phyloP scores from a whole-genome alignment of 2,113 vertebrate species.

The Cardinalis cardinalis region DNA sequence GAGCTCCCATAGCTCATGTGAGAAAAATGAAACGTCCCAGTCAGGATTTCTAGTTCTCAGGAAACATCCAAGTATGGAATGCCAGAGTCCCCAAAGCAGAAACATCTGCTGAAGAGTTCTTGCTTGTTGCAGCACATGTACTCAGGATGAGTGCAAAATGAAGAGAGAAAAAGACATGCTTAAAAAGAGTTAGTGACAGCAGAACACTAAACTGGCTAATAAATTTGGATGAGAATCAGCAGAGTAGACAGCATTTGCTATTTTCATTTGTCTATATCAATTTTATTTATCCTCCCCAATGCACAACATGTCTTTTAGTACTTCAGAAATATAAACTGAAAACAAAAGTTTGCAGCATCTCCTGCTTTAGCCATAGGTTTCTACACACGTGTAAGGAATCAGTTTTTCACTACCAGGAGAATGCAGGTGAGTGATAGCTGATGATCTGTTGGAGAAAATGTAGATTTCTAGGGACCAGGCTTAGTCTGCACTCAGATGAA shows the following conservation, averaged over 20 bases:
- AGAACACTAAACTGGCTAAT: background rate
- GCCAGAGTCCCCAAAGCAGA: background rate
- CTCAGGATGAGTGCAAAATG: background rate
- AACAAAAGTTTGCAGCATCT: background rate
- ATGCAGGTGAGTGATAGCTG: background rate
- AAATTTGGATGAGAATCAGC: background rate
- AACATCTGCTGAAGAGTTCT: slow-evolving; percentile 25
- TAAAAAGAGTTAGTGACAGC: background rate
- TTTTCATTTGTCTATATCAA: background rate
- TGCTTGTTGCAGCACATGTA: background rate
- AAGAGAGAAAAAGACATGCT: background rate
- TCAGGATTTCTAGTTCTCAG: slow-evolving; percentile 44
- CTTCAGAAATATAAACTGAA: background rate
- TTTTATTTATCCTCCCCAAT: background rate
- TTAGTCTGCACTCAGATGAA: background rate
- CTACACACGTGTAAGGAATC: background rate
- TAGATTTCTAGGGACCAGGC: background rate
- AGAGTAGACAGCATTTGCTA: background rate
- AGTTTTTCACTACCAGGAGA: background rate
- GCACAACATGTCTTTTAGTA: background rate
- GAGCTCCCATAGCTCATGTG: slow-evolving; percentile 28
- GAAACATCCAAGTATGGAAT: slow-evolving; percentile 8
- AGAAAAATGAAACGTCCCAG: slow-evolving; percentile 47
- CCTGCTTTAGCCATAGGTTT: background rate
- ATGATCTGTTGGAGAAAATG: background rate